A percentile compares a stretch with the other conserved stretches of the same genome.
Conservation (phyloP, 2,113 vertebrate species). For the Cyprinodon variegatus region DNA sequence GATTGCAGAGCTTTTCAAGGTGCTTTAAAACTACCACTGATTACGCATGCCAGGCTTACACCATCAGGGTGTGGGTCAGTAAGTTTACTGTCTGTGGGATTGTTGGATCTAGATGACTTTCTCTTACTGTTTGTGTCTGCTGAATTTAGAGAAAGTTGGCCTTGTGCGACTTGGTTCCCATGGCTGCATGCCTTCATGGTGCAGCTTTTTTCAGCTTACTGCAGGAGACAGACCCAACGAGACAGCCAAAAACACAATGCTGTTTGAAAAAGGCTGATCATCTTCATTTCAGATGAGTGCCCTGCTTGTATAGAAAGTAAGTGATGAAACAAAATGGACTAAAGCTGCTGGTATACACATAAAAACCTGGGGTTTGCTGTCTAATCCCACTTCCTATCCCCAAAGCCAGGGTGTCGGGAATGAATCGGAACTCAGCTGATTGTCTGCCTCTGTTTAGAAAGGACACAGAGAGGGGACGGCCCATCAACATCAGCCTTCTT, state of each 20-base stretch:
- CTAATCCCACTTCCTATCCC: constrained; percentile 80
- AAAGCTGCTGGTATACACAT: constrained; percentile 62
- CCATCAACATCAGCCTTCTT: constrained; percentile 20
- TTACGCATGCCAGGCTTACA: constrained; percentile 54
- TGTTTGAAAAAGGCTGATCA: constrained; percentile 75
- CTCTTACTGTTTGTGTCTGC: constrained; percentile 7
- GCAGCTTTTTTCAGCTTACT: constrained; percentile 14
- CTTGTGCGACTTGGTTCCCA: constrained; percentile 50
- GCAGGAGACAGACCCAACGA: constrained; percentile 30
- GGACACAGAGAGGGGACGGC: constrained; percentile 3
- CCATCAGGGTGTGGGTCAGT: constrained; percentile 20
- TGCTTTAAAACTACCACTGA: constrained; percentile 61
- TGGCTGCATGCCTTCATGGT: constrained; percentile 39
- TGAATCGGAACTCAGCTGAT: constrained; percentile 45
- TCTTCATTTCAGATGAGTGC: constrained; percentile 76
- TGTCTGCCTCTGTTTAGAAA: constrained; percentile 25
- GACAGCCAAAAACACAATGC: constrained; percentile 40
- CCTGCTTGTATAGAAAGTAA: constrained; percentile 60
- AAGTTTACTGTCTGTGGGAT: constrained; percentile 17
- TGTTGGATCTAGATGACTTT: constrained; percentile 1
- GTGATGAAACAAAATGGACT: constrained; percentile 62
- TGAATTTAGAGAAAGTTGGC: constrained; percentile 14
- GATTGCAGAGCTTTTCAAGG: constrained; percentile 45
- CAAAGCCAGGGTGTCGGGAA: constrained; percentile 69
- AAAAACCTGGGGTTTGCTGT: constrained; percentile 63